Evolutionary conservation across 2,113 vertebrate genomes (phyloP), one percentile per base, ranked within the genome.

Genomic region (Dicaeum eximium): DNA sequence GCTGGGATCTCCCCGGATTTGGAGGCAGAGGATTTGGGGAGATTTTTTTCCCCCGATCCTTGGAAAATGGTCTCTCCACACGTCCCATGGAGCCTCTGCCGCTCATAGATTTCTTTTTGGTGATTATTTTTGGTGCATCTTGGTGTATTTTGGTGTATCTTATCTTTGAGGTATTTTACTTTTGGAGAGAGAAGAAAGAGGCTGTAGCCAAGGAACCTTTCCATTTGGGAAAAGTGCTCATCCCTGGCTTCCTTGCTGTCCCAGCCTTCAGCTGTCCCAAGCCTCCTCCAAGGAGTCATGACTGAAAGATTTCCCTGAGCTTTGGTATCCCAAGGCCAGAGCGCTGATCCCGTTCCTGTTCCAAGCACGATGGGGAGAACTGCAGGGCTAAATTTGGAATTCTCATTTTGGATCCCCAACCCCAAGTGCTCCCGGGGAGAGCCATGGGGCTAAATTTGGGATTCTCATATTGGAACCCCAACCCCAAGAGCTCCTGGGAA

Each of bases 401-500:
- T n/a, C n/a, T n/a, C n/a, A n/a, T n/a, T n/a, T n/a, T n/a, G n/a
- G n/a, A n/a, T n/a, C n/a, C n/a, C n/a, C n/a, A n/a, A n/a, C n/a
- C n/a, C n/a, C n/a, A n/a, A n/a, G n/a, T n/a, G n/a, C n/a, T n/a
- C n/a, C n/a, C n/a, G n/a, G n/a, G n/a, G n/a, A n/a, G n/a, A n/a
- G n/a, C n/a, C n/a, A n/a, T n/a, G n/a, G 40, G 27, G 15, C 2
- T 28, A 20, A 28, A 13, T 6, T 27, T 18, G 35, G 25, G 57
- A 74, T 23, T 35, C 8, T 0, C 0, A 0, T 30, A 15, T 11
- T 58, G 54, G 15, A 58, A 30, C 4, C 8, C 25, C 14, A 58
- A 99, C 94, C 99, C 99, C 97, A 99, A 99, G 97, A 98, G 98
- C 37, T 31, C 15, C 2, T 8, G 6, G 27, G 8, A 4, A 57